Percentiles rank a stretch among this genome's conserved stretches.
phyloP scores from a whole-genome alignment of 1,140 invertebrate genomes.

The Meloidogyne hapla region DNA sequence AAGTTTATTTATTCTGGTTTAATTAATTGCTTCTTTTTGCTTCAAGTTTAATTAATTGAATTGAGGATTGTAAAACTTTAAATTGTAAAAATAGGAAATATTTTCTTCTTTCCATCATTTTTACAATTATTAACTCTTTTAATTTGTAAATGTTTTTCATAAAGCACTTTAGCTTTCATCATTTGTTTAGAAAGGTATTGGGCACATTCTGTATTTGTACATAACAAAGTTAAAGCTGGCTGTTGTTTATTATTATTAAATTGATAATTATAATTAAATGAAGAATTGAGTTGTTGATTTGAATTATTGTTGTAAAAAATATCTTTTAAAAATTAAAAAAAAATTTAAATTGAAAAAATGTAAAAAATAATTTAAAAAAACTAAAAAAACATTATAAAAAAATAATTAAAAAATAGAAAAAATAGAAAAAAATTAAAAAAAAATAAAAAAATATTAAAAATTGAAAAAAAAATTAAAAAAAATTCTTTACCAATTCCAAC shows the following conservation, averaged over 20 bases:
- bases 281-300: background rate
- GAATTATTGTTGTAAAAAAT: background rate
- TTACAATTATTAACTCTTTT: background rate
- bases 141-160: background rate
- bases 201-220: slow-evolving; percentile 5
- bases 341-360: background rate
- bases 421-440: background rate
- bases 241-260: background rate
- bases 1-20: too few species aligned
- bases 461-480: background rate
- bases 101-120: slow-evolving; percentile 9
- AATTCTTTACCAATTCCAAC: background rate
- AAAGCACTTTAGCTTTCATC: slow-evolving; percentile 24
- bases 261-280: background rate
- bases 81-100: slow-evolving; percentile 19
- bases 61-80: background rate
- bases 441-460: too few species aligned
- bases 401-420: background rate
- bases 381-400: background rate
- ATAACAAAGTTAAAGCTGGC: slow-evolving; percentile 14
- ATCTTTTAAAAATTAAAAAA: background rate
- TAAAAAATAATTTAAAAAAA: background rate
- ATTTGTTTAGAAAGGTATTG: slow-evolving; percentile 16
- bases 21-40: too few species aligned
- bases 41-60: too few species aligned